Base-by-base conservation (phyloP, 2,888 invertebrate species). In the Orthosia gothica region DNA sequence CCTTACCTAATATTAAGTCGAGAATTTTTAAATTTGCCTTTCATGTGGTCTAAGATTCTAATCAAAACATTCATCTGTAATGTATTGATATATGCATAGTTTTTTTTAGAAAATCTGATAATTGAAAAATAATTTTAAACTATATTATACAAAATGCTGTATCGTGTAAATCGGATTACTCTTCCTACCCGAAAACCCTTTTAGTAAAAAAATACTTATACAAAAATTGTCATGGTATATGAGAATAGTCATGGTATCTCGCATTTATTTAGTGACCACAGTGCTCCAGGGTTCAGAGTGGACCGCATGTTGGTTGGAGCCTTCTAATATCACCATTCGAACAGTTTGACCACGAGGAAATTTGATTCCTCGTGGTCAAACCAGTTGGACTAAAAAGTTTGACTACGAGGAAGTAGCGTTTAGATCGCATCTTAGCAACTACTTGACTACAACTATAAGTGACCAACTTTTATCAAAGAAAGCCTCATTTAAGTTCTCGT, bases 11-110 rank as follows among this genome's bases (percentile, higher is more conserved):
- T 26, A 55, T 4, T 18, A 13, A 54, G n/a, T 52, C 15, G 67
- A 72, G 12, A 58, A 66, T 55, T 70, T 50, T 32, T 50, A 55
- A 49, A 76, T 70, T 54, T 69, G 26, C 12, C 40, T 64, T 70
- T 55, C 57, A 52, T 32, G 13, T 58, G 59, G 20, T 45, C 45
- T 20, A 45, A 1, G 4, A 12, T 13, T 20, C 18, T 11, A 12
- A 20, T 54, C 20, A n/a, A 18, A 50, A 54, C 18, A 2, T 13
- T 7, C 20, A 54, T 20, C 20, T 54, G 20, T 54, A 20, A 4
- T 7, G 12, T 54, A 0, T 20, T 13, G 20, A n/a, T n/a, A n/a
- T n/a, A n/a, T n/a, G 1, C 9, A 4, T 54, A 20, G 12, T 32
- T 13, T 9, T 54, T 4, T 52, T n/a, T n/a, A 7, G 3, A 3